Evolutionary conservation across 1,140 invertebrate species (phyloP), one percentile per base, ranked within the genome.

Genomic region (Daktulosphaira vitifoliae): DNA sequence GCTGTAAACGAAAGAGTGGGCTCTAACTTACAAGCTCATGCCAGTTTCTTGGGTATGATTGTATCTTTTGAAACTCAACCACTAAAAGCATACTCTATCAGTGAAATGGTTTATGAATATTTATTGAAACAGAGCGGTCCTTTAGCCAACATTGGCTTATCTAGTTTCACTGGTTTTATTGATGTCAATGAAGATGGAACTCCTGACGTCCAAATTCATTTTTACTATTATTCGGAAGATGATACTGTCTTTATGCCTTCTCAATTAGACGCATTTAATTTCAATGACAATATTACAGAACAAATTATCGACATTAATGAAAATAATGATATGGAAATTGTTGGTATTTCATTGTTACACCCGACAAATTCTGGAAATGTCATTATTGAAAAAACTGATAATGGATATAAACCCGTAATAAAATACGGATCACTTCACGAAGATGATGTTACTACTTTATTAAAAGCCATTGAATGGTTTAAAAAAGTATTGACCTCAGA

Each of bases 21-120:
- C 1, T 80, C 81, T 51, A 90, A 89, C 72, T 73, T 90, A 2
- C 86, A 87, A 79, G 88, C 90, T 72, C 88, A 90, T 22, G 49
- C 65, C 3, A 11, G 3, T 3, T 66, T 66, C 25, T 7, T 53
- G n/a, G 65, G 65, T 2, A 9, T 53, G 11, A 3, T 66, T 5
- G 13, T 66, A 7, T 26, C 23, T 9, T 66, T 66, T 25, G 51
- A 53, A 8, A 15, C 1, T 9, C 23, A 2, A 8, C 65, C 65
- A 7, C 1, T 66, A n/a, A 44, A 26, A 8, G 16, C 49, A 3
- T 66, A 22, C 13, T 53, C 65, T 2, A 29, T 66, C 13, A 53
- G 65, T 16, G 50, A 66, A n/a, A 66, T 66, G 65, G 49, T 66
- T 5, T 66, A 42, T 33, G 65, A 66, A n/a, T 53, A 52, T 20